These are phyloP conservation scores for Sphaeramia orbicularis DNA, from an alignment of 2,797 vertebrate species.

Conservation along the genomic window DNA sequence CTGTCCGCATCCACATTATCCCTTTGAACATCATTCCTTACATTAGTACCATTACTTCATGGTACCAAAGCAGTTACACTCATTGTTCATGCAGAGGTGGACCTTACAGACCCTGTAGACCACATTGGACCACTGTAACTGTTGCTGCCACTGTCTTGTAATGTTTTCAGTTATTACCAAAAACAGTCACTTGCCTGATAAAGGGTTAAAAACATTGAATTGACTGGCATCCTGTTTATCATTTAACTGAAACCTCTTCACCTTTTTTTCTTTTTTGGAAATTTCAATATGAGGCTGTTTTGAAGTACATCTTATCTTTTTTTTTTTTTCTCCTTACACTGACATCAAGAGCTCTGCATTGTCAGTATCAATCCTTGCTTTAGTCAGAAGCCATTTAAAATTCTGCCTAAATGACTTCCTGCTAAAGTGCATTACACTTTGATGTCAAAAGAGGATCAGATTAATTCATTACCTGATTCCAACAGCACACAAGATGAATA, in stretches of 20 bases:
- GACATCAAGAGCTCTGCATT: conserved; percentile 35
- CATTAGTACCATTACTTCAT: too few relatives aligned
- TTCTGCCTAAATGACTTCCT: conserved; percentile 57
- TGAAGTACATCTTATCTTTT: background rate
- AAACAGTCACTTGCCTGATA: too few relatives aligned
- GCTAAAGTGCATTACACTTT: conserved; percentile 56
- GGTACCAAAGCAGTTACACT: too few relatives aligned
- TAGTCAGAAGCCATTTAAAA: conserved; percentile 41
- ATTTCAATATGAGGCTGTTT: background rate
- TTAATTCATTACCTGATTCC: conserved; percentile 69
- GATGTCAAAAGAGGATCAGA: conserved; percentile 63
- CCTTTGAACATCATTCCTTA: too few relatives aligned
- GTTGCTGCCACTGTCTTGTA: too few relatives aligned
- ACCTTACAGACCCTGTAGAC: too few relatives aligned
- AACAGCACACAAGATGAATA: conserved; percentile 66
- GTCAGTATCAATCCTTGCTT: conserved; percentile 38
- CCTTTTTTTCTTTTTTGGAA: conserved; percentile 8
- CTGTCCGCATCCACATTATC: too few relatives aligned
- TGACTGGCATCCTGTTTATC: conserved; percentile 6
- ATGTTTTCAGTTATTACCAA: too few relatives aligned
- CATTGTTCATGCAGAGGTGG: too few relatives aligned
- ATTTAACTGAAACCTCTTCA: conserved; percentile 17
- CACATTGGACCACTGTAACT: too few relatives aligned
- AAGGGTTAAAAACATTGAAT: too few relatives aligned
- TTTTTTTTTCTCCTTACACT: conserved; percentile 11